Conservation (phyloP, 1,140 invertebrate species). For the Limonius californicus region DNA sequence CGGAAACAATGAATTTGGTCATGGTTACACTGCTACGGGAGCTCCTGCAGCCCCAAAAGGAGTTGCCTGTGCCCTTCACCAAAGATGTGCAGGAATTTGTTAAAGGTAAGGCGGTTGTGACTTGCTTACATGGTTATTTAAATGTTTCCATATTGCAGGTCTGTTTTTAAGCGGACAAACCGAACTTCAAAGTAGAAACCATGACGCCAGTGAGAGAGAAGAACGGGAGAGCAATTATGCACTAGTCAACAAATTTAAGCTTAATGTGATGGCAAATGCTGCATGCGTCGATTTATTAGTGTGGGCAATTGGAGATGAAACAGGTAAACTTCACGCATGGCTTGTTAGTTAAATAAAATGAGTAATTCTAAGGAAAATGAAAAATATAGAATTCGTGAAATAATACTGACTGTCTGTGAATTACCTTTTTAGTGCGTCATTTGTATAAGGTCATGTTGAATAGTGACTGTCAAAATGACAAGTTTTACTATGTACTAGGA, state of each 20-base stretch:
- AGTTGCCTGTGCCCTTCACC: conserved; percentile 84
- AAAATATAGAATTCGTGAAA: too few species aligned
- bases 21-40: conserved; percentile 90
- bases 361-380: too few species aligned
- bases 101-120: too few species aligned
- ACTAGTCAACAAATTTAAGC: conserved; percentile 86
- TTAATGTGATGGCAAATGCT: conserved; percentile 95
- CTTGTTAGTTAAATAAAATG: too few species aligned
- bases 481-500: too few species aligned
- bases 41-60: conserved; percentile 83
- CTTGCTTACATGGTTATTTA: too few species aligned
- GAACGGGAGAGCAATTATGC: conserved; percentile 73
- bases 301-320: conserved; percentile 96
- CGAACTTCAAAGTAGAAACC: conserved; percentile 79
- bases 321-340: too few species aligned
- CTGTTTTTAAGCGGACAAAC: conserved; percentile 90
- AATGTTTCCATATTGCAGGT: conserved; percentile 53
- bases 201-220: conserved; percentile 77
- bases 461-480: too few species aligned
- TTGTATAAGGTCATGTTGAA: too few species aligned
- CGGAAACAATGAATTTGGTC: conserved; percentile 90
- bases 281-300: conserved; percentile 96
- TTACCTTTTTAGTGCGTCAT: too few species aligned
- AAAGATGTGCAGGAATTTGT: conserved; percentile 92
- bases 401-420: too few species aligned